Percentiles rank a stretch among this genome's conserved stretches.
phyloP scores from a whole-genome alignment of 2,797 vertebrate genomes.

The Agapornis canus region DNA sequence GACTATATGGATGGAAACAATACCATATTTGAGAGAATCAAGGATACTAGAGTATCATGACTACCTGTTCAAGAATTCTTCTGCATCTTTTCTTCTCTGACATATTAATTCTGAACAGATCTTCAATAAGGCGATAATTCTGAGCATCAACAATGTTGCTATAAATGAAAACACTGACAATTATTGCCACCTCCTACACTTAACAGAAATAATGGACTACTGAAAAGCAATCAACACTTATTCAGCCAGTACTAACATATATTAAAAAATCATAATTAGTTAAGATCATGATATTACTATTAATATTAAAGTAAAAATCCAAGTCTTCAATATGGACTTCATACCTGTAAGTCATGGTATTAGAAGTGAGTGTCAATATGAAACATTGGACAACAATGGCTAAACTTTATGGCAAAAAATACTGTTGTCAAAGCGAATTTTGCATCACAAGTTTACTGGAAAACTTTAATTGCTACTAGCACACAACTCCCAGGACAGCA shows the following conservation, averaged over 20 bases:
- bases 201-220: neutral
- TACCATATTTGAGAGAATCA: neutral
- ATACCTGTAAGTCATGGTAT: neutral
- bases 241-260: neutral
- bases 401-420: neutral
- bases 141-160: constrained; percentile 97
- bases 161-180: constrained; percentile 24
- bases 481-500: neutral
- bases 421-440: neutral
- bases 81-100: constrained; percentile 95
- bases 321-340: neutral
- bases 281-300: neutral
- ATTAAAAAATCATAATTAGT: neutral
- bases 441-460: neutral
- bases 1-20: neutral
- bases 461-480: neutral
- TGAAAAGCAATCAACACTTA: neutral
- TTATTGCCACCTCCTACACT: neutral
- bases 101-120: constrained; percentile 92
- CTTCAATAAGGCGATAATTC: constrained; percentile 94
- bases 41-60: neutral
- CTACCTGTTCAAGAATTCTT: constrained; percentile 94
- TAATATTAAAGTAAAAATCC: neutral
- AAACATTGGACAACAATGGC: neutral
- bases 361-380: neutral